Evolutionary conservation across 2,888 invertebrate species (phyloP), one percentile per base, ranked within the genome.

Genomic region (Temnothorax rugatulus): DNA sequence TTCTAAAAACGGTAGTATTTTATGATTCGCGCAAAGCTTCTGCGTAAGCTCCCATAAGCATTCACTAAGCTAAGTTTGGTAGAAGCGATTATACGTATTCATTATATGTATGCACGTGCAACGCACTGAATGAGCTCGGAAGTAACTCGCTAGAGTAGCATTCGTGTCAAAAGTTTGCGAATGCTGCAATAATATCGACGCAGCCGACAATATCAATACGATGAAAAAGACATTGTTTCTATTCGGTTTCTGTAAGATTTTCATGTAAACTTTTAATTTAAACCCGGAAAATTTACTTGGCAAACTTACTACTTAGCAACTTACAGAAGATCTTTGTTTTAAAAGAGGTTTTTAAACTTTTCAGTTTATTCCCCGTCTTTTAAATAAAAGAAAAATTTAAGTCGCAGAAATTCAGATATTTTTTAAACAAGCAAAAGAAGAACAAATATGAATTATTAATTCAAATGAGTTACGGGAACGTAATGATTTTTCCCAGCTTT

Each of bases 11-110:
- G 68, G 44, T 69, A 29, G 34, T 13, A 21, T 15, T 76, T 79
- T 34, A 21, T 59, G 44, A 66, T 44, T 18, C 21, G 15, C n/a
- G 54, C 3, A 21, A 44, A 79, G 69, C 57, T 57, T 21, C 13
- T 15, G n/a, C 25, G 9, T 54, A 66, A 66, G 34, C 79, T 69
- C 11, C 15, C 57, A n/a, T 66, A 64, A 64, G 64, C 18, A 3
- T 57, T n/a, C 9, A 34, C 15, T 0, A 34, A 34, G 34, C 34
- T n/a, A n/a, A n/a, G 34, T 34, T 29, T 47, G 18, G 4, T 7
- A 47, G 15, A 29, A n/a, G 13, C 4, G 3, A 25, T 77, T 79
- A 41, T n/a, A 29, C 3, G 3, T 29, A 41, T 21, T 66, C 41
- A 54, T 64, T 64, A 64, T 18, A 29, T 29, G 21, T 63, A 57